Conservation (phyloP, 2,888 invertebrate genomes). For the Agelastica alni region DNA sequence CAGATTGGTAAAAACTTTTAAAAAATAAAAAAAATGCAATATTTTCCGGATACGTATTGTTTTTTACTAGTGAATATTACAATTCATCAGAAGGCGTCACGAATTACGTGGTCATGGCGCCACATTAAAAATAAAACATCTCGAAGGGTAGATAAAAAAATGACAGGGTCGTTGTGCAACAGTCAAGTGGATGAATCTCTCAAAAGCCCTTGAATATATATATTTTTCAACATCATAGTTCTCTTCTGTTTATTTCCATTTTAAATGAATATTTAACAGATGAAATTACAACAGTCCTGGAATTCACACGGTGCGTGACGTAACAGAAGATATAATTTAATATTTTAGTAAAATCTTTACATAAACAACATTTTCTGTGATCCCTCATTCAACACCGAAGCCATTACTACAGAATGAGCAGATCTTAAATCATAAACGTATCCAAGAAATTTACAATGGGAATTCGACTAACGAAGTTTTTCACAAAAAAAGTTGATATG, state of each 20-base stretch:
- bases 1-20: too few species aligned
- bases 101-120: too few species aligned
- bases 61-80: too few species aligned
- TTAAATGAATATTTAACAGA: conserved; percentile 23
- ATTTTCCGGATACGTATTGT: too few species aligned
- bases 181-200: conserved; percentile 2
- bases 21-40: too few species aligned
- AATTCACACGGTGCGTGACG: conserved; percentile 42
- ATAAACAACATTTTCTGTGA: conserved; percentile 40
- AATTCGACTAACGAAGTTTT: neutral
- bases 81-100: too few species aligned
- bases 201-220: conserved; percentile 18
- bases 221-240: conserved; percentile 10
- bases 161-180: neutral
- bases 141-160: conserved; percentile 8
- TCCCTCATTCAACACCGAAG: conserved; percentile 37
- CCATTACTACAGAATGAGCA: conserved; percentile 39
- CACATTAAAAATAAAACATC: conserved; percentile 8
- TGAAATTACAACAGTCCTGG: conserved; percentile 25
- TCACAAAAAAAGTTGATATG: too few species aligned
- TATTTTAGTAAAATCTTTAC: conserved; percentile 40
- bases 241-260: conserved; percentile 17
- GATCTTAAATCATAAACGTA: conserved; percentile 14
- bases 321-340: conserved; percentile 41
- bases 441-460: too few species aligned